Percentiles rank a stretch among this genome's conserved stretches.
These are phyloP conservation scores for Adelosebastes latens DNA, from an alignment of 2,797 vertebrate genomes.

Conservation along the genomic window DNA sequence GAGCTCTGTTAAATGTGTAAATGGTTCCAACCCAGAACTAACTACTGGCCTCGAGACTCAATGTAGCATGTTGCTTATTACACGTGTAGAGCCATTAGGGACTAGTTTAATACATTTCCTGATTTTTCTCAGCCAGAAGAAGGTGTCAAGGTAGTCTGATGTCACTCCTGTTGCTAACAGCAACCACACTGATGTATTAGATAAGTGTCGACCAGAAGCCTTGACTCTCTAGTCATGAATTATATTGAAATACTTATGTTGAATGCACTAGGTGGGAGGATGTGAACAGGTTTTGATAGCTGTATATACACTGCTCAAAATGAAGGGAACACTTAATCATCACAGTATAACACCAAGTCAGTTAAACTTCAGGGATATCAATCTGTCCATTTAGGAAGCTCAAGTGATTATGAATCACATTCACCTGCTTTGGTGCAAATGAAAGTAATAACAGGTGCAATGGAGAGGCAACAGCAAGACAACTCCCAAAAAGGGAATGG, in stretches of 20 bases:
- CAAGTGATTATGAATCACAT: too few species aligned
- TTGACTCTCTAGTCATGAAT: slow-evolving; percentile 29
- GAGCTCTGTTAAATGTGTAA: slow-evolving; percentile 14
- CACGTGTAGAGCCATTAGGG: neutral
- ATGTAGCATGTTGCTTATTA: slow-evolving; percentile 2
- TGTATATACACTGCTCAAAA: neutral
- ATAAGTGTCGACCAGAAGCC: slow-evolving; percentile 12
- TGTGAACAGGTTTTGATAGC: slow-evolving; percentile 1
- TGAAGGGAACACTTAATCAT: too few species aligned
- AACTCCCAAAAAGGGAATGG: too few species aligned
- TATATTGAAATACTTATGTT: slow-evolving; percentile 18
- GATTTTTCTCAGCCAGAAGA: slow-evolving; percentile 1
- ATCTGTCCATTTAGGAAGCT: too few species aligned
- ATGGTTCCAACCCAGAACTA: neutral
- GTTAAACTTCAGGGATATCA: too few species aligned
- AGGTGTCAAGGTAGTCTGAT: neutral
- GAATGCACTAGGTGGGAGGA: slow-evolving; percentile 11
- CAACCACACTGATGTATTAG: slow-evolving; percentile 39
- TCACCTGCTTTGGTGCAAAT: too few species aligned
- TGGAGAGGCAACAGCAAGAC: too few species aligned
- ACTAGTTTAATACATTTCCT: slow-evolving; percentile 7
- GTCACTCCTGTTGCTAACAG: slow-evolving; percentile 51
- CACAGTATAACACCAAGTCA: too few species aligned
- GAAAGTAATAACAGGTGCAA: too few species aligned
- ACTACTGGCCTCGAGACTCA: neutral